phyloP scores from a whole-genome alignment of 2,888 invertebrate genomes.

The Spialia ferax region DNA sequence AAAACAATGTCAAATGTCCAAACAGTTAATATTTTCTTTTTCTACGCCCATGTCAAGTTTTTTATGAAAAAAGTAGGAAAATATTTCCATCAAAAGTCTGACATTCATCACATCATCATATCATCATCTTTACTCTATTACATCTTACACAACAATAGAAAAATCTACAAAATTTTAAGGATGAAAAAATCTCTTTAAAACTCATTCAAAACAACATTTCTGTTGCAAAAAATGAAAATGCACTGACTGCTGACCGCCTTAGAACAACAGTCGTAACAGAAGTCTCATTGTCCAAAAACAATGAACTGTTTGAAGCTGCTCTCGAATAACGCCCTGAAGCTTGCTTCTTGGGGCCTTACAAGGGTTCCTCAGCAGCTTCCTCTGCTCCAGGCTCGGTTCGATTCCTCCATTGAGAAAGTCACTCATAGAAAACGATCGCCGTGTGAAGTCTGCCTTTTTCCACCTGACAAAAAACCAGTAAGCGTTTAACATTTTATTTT shows the following conservation, averaged over 20 bases:
- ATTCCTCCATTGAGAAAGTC: conserved; percentile 50
- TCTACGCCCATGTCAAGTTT: no score
- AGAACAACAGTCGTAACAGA: no score
- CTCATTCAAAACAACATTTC: background rate
- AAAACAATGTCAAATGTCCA: conserved; percentile 15
- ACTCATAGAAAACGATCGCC: conserved; percentile 52
- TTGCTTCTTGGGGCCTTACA: conserved; percentile 4
- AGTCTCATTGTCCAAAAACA: no score
- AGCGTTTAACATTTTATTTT: background rate
- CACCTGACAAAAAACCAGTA: conserved; percentile 62
- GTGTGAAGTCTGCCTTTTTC: conserved; percentile 54
- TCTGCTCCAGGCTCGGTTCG: conserved; percentile 34
- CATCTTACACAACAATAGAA: background rate
- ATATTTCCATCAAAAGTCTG: background rate
- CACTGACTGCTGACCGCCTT: no score
- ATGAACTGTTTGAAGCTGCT: conserved; percentile 47
- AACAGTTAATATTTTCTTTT: no score
- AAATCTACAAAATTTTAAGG: conserved; percentile 4
- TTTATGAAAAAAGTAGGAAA: background rate
- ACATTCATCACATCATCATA: background rate
- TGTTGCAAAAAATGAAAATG: background rate
- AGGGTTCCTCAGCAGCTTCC: conserved; percentile 22
- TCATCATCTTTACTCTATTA: background rate
- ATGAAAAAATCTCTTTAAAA: background rate
- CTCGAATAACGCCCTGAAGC: conserved; percentile 28